These are phyloP conservation scores for Drosophila ogumai DNA, from an alignment of 1,140 invertebrate genomes.

Conservation along the genomic window DNA sequence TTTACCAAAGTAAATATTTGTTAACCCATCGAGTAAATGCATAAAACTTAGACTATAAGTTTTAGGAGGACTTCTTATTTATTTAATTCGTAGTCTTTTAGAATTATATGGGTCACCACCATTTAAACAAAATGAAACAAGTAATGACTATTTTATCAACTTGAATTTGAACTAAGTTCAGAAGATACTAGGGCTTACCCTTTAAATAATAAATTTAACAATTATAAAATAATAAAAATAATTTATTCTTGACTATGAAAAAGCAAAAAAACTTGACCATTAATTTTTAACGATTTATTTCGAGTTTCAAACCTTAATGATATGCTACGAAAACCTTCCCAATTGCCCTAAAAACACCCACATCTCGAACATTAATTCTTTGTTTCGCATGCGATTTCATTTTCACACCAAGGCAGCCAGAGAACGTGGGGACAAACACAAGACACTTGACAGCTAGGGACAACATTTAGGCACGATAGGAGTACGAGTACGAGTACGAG, in stretches of 20 bases:
- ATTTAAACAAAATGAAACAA: too few species aligned
- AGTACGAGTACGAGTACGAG: conserved; percentile 49
- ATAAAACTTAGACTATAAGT: not conserved
- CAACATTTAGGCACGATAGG: conserved; percentile 64
- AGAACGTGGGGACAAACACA: conserved; percentile 32
- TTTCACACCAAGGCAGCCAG: conserved; percentile 14
- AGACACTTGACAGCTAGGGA: conserved; percentile 41
- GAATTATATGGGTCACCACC: too few species aligned
- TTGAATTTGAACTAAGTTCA: too few species aligned
- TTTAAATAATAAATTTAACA: not conserved
- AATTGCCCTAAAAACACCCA: not conserved
- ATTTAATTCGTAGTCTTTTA: too few species aligned
- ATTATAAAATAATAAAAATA: not conserved
- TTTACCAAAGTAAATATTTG: not conserved
- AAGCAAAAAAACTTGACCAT: not conserved
- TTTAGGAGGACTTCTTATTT: not conserved
- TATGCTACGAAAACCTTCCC: not conserved
- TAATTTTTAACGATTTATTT: not conserved
- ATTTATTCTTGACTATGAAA: not conserved
- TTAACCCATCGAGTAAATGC: not conserved
- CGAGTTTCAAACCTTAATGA: not conserved
- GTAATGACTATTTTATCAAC: not conserved
- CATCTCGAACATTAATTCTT: not conserved
- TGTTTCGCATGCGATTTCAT: conserved; percentile 29
- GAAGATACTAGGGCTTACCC: not conserved